phyloP scores from a whole-genome alignment of 2,888 invertebrate genomes.

The Rotaria macrura region DNA sequence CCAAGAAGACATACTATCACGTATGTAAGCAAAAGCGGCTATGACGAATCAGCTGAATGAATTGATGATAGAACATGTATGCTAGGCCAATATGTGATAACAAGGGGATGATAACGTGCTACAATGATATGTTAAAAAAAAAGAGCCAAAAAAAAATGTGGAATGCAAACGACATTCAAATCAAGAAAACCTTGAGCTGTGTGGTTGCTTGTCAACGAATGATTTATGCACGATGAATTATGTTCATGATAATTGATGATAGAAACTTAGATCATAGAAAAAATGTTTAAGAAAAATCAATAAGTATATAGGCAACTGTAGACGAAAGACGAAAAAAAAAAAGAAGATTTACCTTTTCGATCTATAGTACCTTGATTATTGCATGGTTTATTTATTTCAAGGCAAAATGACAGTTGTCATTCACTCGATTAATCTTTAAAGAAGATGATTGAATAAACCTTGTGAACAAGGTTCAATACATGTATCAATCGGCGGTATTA shows the following conservation, averaged over 20 bases:
- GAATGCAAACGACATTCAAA: not conserved
- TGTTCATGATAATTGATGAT: not conserved
- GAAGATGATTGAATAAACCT: not conserved
- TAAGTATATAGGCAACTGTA: not conserved
- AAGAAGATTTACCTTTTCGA: not conserved
- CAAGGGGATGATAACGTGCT: too few relatives aligned
- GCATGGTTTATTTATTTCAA: not conserved
- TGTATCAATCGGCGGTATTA: not conserved
- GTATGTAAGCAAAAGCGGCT: too few relatives aligned
- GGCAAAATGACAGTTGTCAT: not conserved
- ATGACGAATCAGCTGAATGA: not conserved
- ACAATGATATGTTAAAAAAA: not conserved
- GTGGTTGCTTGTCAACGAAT: not conserved
- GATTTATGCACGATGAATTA: not conserved
- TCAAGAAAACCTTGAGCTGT: not conserved
- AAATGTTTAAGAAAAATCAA: not conserved
- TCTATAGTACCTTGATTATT: not conserved
- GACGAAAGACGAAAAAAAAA: not conserved
- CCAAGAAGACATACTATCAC: not conserved
- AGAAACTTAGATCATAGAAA: not conserved
- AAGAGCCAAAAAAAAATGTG: not conserved
- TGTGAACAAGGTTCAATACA: not conserved
- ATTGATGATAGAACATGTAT: not conserved
- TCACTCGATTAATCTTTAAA: not conserved
- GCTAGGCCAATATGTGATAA: not conserved